A percentile compares a stretch with the other conserved stretches of the same genome.
Evolutionary conservation across 2,888 invertebrate genomes (phyloP).

Genomic region (Auanema freiburgensis): DNA sequence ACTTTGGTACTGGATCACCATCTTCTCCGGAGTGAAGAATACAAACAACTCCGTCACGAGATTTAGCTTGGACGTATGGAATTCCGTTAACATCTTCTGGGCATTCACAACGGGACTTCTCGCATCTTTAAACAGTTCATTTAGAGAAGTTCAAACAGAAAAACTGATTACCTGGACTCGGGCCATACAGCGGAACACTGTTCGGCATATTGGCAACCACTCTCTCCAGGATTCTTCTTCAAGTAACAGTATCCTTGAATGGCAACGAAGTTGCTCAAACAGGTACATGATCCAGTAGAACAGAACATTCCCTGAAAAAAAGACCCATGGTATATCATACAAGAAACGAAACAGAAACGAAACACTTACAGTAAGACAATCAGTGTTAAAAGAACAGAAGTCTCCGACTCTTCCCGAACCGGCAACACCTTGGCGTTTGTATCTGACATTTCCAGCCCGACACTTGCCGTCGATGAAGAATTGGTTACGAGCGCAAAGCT

Average conservation of each 20-base stretch:
- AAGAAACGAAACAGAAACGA: not conserved
- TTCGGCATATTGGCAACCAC: conserved; percentile 61
- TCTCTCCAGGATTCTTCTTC: conserved; percentile 63
- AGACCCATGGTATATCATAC: not conserved
- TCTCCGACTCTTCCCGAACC: conserved; percentile 63
- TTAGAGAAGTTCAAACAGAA: not conserved
- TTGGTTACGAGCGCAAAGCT: conserved; percentile 48
- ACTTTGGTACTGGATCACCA: conserved; percentile 59
- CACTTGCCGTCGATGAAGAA: conserved; percentile 59
- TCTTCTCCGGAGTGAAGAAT: conserved; percentile 62
- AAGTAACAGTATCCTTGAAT: conserved; percentile 63
- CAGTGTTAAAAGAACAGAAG: conserved; percentile 63
- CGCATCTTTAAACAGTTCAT: conserved; percentile 40
- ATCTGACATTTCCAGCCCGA: conserved; percentile 48
- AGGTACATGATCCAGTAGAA: conserved; percentile 62
- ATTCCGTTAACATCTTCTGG: conserved; percentile 64
- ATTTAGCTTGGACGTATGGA: conserved; percentile 60
- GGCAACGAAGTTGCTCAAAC: conserved; percentile 63
- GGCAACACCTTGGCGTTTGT: conserved; percentile 61
- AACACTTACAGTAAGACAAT: conserved; percentile 59
- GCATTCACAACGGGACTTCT: conserved; percentile 62
- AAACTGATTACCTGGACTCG: conserved; percentile 34
- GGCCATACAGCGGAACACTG: conserved; percentile 63
- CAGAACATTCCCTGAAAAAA: conserved; percentile 62
- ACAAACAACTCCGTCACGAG: conserved; percentile 62